Evolutionary conservation across 2,113 vertebrate genomes (phyloP).

Genomic region (Actenoides hombroni): DNA sequence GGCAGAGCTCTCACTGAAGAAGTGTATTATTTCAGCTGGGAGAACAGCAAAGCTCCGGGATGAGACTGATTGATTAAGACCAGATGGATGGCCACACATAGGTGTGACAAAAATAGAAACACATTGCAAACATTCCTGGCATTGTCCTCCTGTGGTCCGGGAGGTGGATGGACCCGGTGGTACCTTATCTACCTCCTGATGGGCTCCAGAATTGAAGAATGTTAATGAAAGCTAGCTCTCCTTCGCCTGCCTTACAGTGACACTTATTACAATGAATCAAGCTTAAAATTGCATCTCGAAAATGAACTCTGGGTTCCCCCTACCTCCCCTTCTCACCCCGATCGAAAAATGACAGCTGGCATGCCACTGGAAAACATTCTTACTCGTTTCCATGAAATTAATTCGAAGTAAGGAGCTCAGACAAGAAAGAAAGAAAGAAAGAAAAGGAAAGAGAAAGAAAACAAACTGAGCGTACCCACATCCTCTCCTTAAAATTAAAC

Average conservation of each 20-base stretch:
- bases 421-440: slow-evolving; percentile 3
- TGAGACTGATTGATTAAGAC: slow-evolving; percentile 91
- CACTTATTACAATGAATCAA: slow-evolving; percentile 49
- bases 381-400: slow-evolving; percentile 25
- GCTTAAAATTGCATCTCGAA: slow-evolving; percentile 46
- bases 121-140: slow-evolving; percentile 86
- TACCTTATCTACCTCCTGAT: slow-evolving; percentile 82
- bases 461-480: slow-evolving; percentile 54
- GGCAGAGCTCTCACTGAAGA: slow-evolving; percentile 71
- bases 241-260: slow-evolving; percentile 58
- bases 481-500: slow-evolving; percentile 70
- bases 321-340: not conserved
- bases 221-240: slow-evolving; percentile 73
- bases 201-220: slow-evolving; percentile 77
- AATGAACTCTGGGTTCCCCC: slow-evolving; percentile 13
- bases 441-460: slow-evolving; percentile 36
- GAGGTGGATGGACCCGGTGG: slow-evolving; percentile 70
- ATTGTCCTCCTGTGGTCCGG: slow-evolving; percentile 76
- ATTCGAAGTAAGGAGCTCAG: slow-evolving; percentile 37
- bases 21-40: slow-evolving; percentile 91
- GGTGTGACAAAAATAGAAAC: slow-evolving; percentile 89
- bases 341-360: slow-evolving; percentile 58
- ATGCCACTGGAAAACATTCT: slow-evolving; percentile 2
- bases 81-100: slow-evolving; percentile 91
- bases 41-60: slow-evolving; percentile 80